Evolutionary conservation across 2,797 vertebrate species (phyloP).

Genomic region (Diceros bicornis): DNA sequence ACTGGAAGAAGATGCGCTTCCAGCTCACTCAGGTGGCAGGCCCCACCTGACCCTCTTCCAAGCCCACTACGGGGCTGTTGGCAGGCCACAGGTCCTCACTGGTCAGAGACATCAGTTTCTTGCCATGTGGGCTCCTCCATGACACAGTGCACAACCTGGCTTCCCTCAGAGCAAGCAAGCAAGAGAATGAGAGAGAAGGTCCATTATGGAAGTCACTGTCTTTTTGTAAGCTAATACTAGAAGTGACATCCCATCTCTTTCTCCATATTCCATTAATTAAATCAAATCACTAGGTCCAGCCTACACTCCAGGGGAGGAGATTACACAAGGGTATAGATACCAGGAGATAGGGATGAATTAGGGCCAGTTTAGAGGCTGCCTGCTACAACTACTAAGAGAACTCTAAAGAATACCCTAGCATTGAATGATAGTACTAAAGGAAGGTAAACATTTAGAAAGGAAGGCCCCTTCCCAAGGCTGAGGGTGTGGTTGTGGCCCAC

Average conservation of each 20-base stretch:
- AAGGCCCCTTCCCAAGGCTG: too few species aligned
- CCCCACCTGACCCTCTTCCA: too few species aligned
- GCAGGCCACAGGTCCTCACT: not conserved
- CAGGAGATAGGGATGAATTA: not conserved
- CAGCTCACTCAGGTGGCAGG: not conserved
- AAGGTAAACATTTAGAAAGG: not conserved
- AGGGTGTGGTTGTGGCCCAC: not conserved
- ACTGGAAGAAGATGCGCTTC: not conserved
- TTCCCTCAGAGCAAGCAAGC: not conserved
- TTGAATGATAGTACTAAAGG: not conserved
- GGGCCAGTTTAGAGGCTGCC: not conserved
- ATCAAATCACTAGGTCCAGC: not conserved
- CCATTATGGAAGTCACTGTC: not conserved
- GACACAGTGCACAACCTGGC: not conserved
- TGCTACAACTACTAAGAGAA: not conserved
- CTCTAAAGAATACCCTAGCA: not conserved
- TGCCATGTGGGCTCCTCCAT: not conserved
- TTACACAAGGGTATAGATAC: not conserved
- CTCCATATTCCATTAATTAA: not conserved
- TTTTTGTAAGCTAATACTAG: not conserved
- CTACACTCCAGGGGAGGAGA: not conserved
- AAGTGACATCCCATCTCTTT: not conserved
- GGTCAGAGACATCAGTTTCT: not conserved
- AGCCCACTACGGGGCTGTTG: not conserved
- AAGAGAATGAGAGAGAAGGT: not conserved